These are phyloP conservation scores for Galeruca laticollis DNA, from an alignment of 2,888 invertebrate genomes.

Conservation along the genomic window DNA sequence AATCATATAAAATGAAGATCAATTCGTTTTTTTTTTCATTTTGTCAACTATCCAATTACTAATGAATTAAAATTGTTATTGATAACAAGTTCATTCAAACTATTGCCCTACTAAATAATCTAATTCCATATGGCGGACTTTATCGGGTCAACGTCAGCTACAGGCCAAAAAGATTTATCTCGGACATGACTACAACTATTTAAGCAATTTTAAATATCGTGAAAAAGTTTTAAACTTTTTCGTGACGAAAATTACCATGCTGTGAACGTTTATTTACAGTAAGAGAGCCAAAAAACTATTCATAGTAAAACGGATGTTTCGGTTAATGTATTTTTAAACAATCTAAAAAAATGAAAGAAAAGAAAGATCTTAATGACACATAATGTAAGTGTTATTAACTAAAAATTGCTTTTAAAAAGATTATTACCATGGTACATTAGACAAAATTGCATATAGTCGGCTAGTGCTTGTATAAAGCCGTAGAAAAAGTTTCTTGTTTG, in stretches of 20 bases:
- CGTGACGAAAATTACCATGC: conserved; percentile 31
- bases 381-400: conserved; percentile 43
- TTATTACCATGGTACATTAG: conserved; percentile 31
- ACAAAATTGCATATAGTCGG: conserved; percentile 23
- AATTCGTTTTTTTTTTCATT: too few species aligned
- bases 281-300: conserved; percentile 23
- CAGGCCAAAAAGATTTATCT: background rate
- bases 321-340: conserved; percentile 46
- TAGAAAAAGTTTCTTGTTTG: too few species aligned
- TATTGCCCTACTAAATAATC: too few species aligned
- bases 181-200: background rate
- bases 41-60: too few species aligned
- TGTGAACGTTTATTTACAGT: conserved; percentile 27
- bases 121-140: too few species aligned
- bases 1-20: too few species aligned
- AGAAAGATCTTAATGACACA: conserved; percentile 37
- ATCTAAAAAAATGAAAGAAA: conserved; percentile 32
- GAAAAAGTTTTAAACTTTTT: conserved; percentile 23
- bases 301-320: conserved; percentile 40
- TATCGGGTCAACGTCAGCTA: too few species aligned
- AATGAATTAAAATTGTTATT: too few species aligned
- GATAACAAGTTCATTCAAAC: too few species aligned
- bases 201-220: background rate
- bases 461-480: background rate
- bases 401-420: conserved; percentile 42